Conservation (phyloP, 2,888 invertebrate genomes). For the Eugnorisma glareosa region DNA sequence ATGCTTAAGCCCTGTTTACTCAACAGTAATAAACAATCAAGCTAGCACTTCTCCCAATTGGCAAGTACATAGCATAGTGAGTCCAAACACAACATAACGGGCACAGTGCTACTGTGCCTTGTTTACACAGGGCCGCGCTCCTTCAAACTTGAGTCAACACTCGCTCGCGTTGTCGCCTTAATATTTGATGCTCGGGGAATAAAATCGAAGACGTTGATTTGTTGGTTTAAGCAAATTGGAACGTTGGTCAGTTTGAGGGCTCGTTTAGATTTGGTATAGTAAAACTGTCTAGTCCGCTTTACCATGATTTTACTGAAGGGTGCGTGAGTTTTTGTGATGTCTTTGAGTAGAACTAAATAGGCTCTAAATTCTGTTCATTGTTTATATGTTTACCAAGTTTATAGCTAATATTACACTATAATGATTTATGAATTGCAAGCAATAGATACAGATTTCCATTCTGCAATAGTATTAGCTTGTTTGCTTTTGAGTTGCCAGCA, state of each 20-base stretch:
- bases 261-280: conserved; percentile 24
- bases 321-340: background rate
- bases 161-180: conserved; percentile 47
- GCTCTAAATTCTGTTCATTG: background rate
- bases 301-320: background rate
- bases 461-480: background rate
- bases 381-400: background rate
- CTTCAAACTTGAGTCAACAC: conserved; percentile 52
- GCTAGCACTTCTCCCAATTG: conserved; percentile 26
- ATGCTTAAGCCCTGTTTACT: conserved; percentile 22
- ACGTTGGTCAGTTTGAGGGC: conserved; percentile 48
- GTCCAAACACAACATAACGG: conserved; percentile 32
- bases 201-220: conserved; percentile 49
- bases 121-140: conserved; percentile 45
- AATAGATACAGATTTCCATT: background rate
- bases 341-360: background rate
- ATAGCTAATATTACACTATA: background rate
- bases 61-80: conserved; percentile 29
- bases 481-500: background rate
- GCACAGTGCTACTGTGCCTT: conserved; percentile 35
- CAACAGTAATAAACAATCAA: conserved; percentile 18
- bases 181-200: conserved; percentile 59
- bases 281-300: background rate
- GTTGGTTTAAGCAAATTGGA: conserved; percentile 56
- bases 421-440: background rate